Percentiles rank a stretch among this genome's conserved stretches.
These are phyloP conservation scores for Spilosoma lubricipeda DNA, from an alignment of 2,888 invertebrate genomes.

Conservation along the genomic window DNA sequence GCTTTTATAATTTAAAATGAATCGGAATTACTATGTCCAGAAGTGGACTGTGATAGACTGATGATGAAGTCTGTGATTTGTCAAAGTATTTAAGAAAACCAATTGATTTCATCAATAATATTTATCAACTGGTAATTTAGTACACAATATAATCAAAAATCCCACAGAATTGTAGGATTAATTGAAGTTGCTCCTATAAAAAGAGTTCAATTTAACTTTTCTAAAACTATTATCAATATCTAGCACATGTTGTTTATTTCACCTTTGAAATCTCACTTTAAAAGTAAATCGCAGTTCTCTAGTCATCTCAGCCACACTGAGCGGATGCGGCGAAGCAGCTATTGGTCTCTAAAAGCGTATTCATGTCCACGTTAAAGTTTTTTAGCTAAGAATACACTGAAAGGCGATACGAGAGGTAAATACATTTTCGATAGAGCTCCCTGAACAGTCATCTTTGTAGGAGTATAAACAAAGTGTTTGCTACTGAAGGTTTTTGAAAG, in stretches of 20 bases:
- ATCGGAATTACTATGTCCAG: neutral
- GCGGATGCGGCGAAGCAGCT: constrained; percentile 49
- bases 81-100: too few relatives aligned
- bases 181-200: neutral
- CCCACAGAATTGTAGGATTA: neutral
- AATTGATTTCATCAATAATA: too few relatives aligned
- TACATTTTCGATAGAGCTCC: constrained; percentile 22
- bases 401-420: constrained; percentile 38
- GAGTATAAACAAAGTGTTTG: constrained; percentile 1
- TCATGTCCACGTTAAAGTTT: constrained; percentile 73
- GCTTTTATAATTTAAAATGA: neutral
- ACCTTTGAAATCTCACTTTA: constrained; percentile 43
- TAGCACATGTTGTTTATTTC: constrained; percentile 16
- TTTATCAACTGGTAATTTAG: neutral
- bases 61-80: too few relatives aligned
- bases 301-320: constrained; percentile 46
- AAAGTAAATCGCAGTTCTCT: constrained; percentile 55
- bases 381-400: constrained; percentile 47
- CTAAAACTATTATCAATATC: constrained; percentile 12
- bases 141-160: neutral
- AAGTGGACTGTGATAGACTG: too few relatives aligned
- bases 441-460: constrained; percentile 18
- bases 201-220: neutral
- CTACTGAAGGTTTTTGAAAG: constrained; percentile 10
- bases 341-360: constrained; percentile 73